Percentiles rank a stretch among this genome's conserved stretches.
Conservation (phyloP, 1,140 invertebrate genomes). For the Monomorium pharaonis region DNA sequence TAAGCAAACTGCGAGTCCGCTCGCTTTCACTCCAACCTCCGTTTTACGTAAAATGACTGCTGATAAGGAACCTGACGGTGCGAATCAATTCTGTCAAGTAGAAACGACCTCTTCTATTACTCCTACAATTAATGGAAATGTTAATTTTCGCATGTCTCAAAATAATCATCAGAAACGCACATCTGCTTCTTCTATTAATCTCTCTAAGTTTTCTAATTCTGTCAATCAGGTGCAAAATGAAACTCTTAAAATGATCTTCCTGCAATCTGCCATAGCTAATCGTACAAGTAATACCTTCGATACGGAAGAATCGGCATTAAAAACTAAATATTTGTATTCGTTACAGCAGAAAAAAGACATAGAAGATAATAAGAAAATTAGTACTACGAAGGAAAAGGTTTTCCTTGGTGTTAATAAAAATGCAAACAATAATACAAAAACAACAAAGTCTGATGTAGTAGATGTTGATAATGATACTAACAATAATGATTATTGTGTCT, state of each 20-base stretch:
- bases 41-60: conserved; percentile 97
- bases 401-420: conserved; percentile 20
- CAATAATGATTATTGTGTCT: conserved; percentile 66
- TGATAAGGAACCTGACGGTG: conserved; percentile 90
- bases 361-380: conserved; percentile 40
- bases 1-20: conserved; percentile 84
- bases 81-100: conserved; percentile 76
- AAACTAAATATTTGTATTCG: conserved; percentile 67
- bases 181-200: neutral
- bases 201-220: conserved; percentile 46
- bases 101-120: conserved; percentile 59
- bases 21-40: conserved; percentile 96
- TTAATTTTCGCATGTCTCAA: conserved; percentile 41
- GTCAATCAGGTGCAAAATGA: conserved; percentile 49
- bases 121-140: conserved; percentile 21
- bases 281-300: conserved; percentile 26
- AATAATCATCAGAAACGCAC: neutral
- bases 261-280: conserved; percentile 19
- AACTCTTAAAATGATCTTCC: conserved; percentile 44
- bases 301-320: conserved; percentile 69
- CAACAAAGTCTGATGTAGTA: neutral
- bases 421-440: conserved; percentile 21
- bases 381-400: neutral
- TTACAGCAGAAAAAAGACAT: conserved; percentile 35
- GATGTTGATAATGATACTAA: conserved; percentile 60